phyloP scores from a whole-genome alignment of 2,888 invertebrate species.

The Panopea generosa region DNA sequence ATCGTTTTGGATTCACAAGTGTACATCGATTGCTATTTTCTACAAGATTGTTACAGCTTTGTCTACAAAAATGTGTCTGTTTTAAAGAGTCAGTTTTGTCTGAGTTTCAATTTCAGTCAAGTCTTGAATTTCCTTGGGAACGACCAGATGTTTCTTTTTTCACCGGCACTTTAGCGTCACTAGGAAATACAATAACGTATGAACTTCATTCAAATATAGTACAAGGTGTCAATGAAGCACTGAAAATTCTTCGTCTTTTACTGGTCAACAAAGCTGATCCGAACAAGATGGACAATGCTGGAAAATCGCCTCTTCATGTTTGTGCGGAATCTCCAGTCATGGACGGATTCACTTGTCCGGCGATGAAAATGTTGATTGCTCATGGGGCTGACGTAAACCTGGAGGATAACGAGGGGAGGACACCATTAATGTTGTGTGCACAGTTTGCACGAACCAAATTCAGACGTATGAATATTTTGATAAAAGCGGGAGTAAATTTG shows the following conservation, averaged over 20 bases:
- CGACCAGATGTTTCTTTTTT: not conserved
- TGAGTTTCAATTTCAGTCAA: not conserved
- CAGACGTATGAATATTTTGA: constrained; percentile 27
- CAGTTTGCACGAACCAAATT: constrained; percentile 7
- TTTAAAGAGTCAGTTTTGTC: not conserved
- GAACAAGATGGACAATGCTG: constrained; percentile 16
- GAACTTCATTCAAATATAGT: not conserved
- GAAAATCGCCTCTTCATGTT: constrained; percentile 16
- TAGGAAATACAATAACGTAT: not conserved
- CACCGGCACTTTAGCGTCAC: not conserved
- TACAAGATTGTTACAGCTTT: not conserved
- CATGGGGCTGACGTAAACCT: constrained; percentile 28
- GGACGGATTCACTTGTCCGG: constrained; percentile 25
- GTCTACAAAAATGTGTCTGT: not conserved
- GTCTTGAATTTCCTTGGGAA: not conserved
- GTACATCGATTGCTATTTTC: not conserved
- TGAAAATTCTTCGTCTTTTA: constrained; percentile 2
- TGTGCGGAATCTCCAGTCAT: constrained; percentile 13
- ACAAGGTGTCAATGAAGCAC: not conserved
- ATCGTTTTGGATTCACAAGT: not conserved
- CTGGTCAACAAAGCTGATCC: constrained; percentile 15
- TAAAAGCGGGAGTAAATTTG: constrained; percentile 15
- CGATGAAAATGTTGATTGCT: constrained; percentile 19
- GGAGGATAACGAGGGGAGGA: constrained; percentile 22
- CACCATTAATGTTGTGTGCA: constrained; percentile 25